A percentile compares a stretch with the other conserved stretches of the same genome.
Conservation (phyloP, 2,888 invertebrate species). For the Drosophila stalkeri region DNA sequence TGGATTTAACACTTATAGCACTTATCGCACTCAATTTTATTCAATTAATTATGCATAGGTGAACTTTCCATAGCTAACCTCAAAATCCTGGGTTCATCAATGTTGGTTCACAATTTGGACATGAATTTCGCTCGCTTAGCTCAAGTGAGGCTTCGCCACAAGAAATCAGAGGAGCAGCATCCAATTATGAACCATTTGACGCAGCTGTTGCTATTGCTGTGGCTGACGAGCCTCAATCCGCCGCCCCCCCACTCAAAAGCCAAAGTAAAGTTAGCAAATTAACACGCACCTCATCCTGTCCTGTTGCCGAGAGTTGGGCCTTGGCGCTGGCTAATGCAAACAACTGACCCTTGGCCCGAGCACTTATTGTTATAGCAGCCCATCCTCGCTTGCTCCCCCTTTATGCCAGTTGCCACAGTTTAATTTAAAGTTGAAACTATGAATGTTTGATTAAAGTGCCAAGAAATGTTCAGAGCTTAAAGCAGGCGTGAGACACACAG, state of each 20-base stretch:
- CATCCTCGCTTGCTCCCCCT: not conserved
- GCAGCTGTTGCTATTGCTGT: slow-evolving; percentile 56
- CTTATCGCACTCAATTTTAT: not conserved
- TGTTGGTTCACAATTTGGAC: slow-evolving; percentile 50
- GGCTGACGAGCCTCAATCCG: slow-evolving; percentile 16
- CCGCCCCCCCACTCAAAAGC: not conserved
- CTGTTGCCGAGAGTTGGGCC: not conserved
- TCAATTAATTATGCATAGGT: slow-evolving; percentile 35
- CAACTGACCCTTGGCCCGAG: slow-evolving; percentile 66
- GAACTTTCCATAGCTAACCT: slow-evolving; percentile 1
- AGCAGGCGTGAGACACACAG: not conserved
- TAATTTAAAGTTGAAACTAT: slow-evolving; percentile 75
- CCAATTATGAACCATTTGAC: slow-evolving; percentile 73
- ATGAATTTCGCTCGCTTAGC: slow-evolving; percentile 44
- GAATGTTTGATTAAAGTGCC: slow-evolving; percentile 75
- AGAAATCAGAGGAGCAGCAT: slow-evolving; percentile 65
- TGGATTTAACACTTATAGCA: too few relatives aligned
- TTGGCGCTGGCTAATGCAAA: slow-evolving; percentile 51
- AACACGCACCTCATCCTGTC: slow-evolving; percentile 63
- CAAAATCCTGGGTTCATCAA: slow-evolving; percentile 7
- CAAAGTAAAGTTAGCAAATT: slow-evolving; percentile 68
- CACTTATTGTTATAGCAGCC: slow-evolving; percentile 41
- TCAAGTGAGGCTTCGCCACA: slow-evolving; percentile 51
- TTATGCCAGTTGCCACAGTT: slow-evolving; percentile 36
- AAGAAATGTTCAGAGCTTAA: slow-evolving; percentile 20